A percentile compares a stretch with the other conserved stretches of the same genome.
phyloP scores from a whole-genome alignment of 2,888 invertebrate genomes.

The Ophion obscuratus region DNA sequence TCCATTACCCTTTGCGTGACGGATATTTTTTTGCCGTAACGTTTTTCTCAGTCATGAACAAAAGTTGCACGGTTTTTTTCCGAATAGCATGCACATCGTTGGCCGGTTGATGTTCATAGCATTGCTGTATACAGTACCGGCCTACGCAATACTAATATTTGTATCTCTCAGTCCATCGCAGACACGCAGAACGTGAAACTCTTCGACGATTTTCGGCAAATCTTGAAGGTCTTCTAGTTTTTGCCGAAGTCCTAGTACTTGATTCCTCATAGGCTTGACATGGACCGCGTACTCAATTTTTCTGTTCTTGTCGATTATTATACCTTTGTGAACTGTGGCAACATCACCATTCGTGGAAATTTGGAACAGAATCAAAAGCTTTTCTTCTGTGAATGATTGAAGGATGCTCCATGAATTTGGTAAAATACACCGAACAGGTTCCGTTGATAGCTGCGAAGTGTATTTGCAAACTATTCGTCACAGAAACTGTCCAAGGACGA shows the following conservation, averaged over 20 bases:
- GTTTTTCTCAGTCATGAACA: conserved; percentile 10
- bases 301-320: background rate
- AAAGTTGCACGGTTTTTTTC: conserved; percentile 1
- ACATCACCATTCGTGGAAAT: background rate
- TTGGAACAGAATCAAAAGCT: background rate
- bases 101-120: background rate
- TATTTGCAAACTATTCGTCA: background rate
- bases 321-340: background rate
- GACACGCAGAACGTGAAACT: conserved; percentile 4
- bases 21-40: conserved; percentile 9
- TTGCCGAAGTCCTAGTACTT: conserved; percentile 1
- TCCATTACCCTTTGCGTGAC: background rate
- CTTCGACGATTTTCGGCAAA: background rate
- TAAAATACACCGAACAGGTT: background rate
- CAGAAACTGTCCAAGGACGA: background rate
- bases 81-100: conserved; percentile 1
- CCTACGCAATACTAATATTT: conserved; percentile 2
- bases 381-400: background rate
- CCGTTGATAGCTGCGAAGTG: background rate
- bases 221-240: background rate
- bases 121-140: background rate
- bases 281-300: conserved; percentile 7
- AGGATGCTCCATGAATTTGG: background rate
- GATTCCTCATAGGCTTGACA: background rate
- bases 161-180: conserved; percentile 15